Base-by-base conservation (phyloP, 1,140 invertebrate species). In the Sycophaga agraensis region DNA sequence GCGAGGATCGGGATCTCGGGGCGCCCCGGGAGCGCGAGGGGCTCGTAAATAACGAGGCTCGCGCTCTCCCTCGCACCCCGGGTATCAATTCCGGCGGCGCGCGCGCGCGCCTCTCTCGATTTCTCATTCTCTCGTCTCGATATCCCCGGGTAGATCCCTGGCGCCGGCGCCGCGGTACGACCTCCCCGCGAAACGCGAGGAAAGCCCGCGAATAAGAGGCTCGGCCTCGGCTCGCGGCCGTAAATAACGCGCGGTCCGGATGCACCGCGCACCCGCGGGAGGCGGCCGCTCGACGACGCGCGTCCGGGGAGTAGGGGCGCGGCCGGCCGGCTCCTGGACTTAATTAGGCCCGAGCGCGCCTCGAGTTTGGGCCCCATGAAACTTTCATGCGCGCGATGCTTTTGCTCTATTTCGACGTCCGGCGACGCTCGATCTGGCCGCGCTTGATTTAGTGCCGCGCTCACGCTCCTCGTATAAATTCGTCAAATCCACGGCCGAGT, bases 191-290 rank as follows among this genome's bases (percentile, higher is more conserved):
- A 74, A 73, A 74, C 75, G 70, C 68, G 71, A 74, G 70, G 68
- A 73, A 77, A 79, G 78, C 77, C 68, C 70, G 65, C 67, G 74
- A 78, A 77, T 77, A 78, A 78, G 73, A 76, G 73, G 73, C 73
- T 76, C 62, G 67, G 64, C 69, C 67, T 61, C 66, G 68, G 60
- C 63, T 67, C 68, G 55, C 70, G 71, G 66, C 64, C 72, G 73
- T 78, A 78, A 78, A 77, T 78, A 75, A 76, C 68, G 69, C n/a
- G n/a, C n/a, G n/a, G n/a, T n/a, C n/a, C n/a, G n/a, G n/a, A n/a
- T n/a, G n/a, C n/a, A n/a, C n/a, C n/a, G 63, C 66, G 67, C 66
- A 59, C 66, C 66, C 71, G 75, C 74, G 72, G 73, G 69, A 65
- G 68, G n/a, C n/a, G n/a, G n/a, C n/a, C n/a, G n/a, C n/a, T n/a